phyloP scores from a whole-genome alignment of 2,888 invertebrate genomes.

The Fabriciana adippe region DNA sequence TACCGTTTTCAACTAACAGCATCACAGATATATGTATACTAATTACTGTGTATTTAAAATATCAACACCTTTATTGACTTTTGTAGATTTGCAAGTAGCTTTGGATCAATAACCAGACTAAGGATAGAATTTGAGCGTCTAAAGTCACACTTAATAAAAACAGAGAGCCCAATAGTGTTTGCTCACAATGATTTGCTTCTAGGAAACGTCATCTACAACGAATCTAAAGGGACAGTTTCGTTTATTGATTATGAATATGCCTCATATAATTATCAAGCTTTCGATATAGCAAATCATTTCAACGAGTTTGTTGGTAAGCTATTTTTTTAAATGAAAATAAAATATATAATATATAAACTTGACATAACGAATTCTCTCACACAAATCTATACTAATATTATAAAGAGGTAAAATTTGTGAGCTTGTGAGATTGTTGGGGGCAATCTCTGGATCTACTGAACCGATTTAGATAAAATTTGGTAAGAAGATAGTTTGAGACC shows the following conservation, averaged over 20 bases:
- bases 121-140: conserved; percentile 86
- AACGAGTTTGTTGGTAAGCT: conserved; percentile 95
- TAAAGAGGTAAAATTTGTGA: no score
- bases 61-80: conserved; percentile 45
- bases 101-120: conserved; percentile 86
- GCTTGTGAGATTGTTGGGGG: no score
- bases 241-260: conserved; percentile 99
- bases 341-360: not conserved
- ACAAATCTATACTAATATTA: no score
- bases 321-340: not conserved
- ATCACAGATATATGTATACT: no score
- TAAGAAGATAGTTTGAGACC: no score
- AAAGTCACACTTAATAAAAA: conserved; percentile 83
- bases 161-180: conserved; percentile 92
- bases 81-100: conserved; percentile 85
- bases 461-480: no score
- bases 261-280: conserved; percentile 95
- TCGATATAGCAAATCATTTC: conserved; percentile 99
- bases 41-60: conserved; percentile 1
- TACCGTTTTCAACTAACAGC: no score
- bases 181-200: conserved; percentile 98
- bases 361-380: no score
- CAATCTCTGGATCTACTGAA: no score
- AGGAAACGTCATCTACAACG: conserved; percentile 95
- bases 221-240: conserved; percentile 85